A percentile compares a stretch with the other conserved stretches of the same genome.
Evolutionary conservation across 2,113 vertebrate genomes (phyloP).

Genomic region (Eulemur macaco): DNA sequence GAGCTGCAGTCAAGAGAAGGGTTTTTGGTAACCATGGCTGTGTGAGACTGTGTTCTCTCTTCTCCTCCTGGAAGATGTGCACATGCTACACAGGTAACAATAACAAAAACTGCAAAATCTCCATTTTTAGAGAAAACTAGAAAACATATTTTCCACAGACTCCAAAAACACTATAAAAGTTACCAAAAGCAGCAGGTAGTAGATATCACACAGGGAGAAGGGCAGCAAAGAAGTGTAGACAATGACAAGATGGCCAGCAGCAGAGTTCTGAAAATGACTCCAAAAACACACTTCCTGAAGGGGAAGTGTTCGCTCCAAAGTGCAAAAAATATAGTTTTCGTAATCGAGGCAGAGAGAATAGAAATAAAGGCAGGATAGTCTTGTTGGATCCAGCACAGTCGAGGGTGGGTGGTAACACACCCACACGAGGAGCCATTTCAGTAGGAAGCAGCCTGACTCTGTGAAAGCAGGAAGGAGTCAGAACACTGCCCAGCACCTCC

Average conservation of each 20-base stretch:
- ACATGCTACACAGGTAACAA: neutral
- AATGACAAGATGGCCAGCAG: neutral
- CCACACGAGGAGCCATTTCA: neutral
- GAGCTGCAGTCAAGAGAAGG: neutral
- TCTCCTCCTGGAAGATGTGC: neutral
- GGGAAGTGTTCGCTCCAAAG: neutral
- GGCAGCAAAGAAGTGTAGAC: neutral
- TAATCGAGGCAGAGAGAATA: neutral
- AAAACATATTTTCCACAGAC: neutral
- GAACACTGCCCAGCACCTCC: neutral
- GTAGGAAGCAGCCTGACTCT: neutral
- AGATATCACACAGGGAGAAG: neutral
- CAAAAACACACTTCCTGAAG: neutral
- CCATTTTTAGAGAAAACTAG: neutral
- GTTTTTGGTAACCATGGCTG: accelerated
- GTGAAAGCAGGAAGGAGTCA: neutral
- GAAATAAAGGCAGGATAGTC: neutral
- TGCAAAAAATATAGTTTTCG: neutral
- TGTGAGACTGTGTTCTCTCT: neutral
- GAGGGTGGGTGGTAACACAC: neutral
- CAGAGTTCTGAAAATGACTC: neutral
- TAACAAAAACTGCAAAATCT: neutral
- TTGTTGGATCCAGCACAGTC: neutral
- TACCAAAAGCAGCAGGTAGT: neutral
- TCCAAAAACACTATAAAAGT: neutral